Base-by-base conservation (phyloP, 1,140 invertebrate species). In the Dreissena polymorpha region DNA sequence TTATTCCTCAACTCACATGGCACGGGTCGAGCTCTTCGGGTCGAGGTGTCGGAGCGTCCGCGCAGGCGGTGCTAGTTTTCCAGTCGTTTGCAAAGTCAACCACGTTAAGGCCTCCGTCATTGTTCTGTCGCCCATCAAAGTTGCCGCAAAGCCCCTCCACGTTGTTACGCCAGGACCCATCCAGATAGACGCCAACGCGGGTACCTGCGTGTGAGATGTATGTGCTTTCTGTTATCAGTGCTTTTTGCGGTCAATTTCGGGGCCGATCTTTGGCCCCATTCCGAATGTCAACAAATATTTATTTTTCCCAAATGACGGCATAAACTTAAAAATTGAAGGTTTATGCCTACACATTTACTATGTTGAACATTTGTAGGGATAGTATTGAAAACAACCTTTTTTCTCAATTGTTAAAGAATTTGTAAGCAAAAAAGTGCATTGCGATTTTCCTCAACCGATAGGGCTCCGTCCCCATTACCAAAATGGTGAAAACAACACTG, bases 91-190 rank as follows among this genome's bases (percentile, higher is more conserved):
- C 86, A 64, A 85, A 86, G 8, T 82, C 86, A 12, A 69, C 76
- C n/a, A 23, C 60, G 23, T 74, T 80, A 8, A 50, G 25, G 12
- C 67, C 71, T 18, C 60, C 75, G 49, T 87, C 84, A 70, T 87
- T 73, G 50, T 73, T 70, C 6, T 74, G 39, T 8, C 76, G 63
- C 10, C 77, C 75, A 57, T 87, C 70, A 67, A 78, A 83, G 65
- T 87, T 76, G 16, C 86, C 86, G 76, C 86, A 87, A 0, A 87
- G 57, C 57, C 86, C 86, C 53, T 79, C 74, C 12, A 83, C 76
- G 10, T 71, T 83, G 6, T 63, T 60, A 21, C 29, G 55, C 78
- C 83, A 87, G 8, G 68, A 68, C 0, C 57, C n/a, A 49, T 68
- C 73, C n/a, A 87, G 73, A n/a, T 85, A 76, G 0, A 87, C 84